phyloP scores from a whole-genome alignment of 2,113 vertebrate genomes.

The Guaruba guarouba region DNA sequence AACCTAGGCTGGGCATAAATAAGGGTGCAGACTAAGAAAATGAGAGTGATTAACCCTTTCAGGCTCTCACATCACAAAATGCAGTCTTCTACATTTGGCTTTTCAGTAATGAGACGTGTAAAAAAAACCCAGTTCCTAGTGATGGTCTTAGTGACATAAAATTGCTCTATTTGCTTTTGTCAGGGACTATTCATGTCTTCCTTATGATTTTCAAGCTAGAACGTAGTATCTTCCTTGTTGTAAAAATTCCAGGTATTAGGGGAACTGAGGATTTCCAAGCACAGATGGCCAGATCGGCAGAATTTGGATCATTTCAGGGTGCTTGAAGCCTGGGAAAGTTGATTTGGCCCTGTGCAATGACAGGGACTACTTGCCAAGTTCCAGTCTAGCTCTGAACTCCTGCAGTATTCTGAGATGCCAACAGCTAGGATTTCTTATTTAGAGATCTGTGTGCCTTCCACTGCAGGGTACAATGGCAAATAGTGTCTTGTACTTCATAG shows the following conservation, averaged over 20 bases:
- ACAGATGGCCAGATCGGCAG: slow-evolving; percentile 64
- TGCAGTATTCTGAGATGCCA: slow-evolving; percentile 49
- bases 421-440: slow-evolving; percentile 51
- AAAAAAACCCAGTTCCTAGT: not conserved
- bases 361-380: slow-evolving; percentile 57
- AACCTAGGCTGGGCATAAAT: slow-evolving; percentile 62
- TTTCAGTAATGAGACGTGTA: not conserved
- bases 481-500: not conserved
- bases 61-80: not conserved
- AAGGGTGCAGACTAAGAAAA: slow-evolving; percentile 60
- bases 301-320: slow-evolving; percentile 60
- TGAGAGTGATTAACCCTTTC: slow-evolving; percentile 49
- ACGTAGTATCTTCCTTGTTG: slow-evolving; percentile 20
- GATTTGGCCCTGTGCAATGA: slow-evolving; percentile 61
- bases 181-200: not conserved
- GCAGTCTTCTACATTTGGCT: not conserved
- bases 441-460: slow-evolving; percentile 42
- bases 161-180: not conserved
- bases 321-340: slow-evolving; percentile 64
- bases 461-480: slow-evolving; percentile 29
- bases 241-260: slow-evolving; percentile 53
- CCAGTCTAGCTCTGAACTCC: slow-evolving; percentile 61
- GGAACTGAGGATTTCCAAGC: slow-evolving; percentile 57
- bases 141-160: not conserved
- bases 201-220: slow-evolving; percentile 1